phyloP scores from a whole-genome alignment of 2,888 invertebrate species.

The Oscheius sp. region DNA sequence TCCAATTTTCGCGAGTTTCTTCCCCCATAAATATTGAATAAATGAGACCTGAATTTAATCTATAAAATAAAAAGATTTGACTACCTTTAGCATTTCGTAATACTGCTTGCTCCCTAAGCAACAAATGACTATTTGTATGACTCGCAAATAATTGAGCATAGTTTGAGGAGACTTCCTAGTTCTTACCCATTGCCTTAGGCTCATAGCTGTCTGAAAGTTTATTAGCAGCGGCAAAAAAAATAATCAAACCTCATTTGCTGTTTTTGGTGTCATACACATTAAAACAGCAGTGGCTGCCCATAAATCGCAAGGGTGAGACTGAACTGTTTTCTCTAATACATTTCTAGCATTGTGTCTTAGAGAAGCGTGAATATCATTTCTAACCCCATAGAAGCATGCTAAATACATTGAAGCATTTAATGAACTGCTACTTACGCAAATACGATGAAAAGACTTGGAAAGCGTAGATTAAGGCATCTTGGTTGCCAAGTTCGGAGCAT shows the following conservation, averaged over 20 bases:
- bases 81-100: not conserved
- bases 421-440: slow-evolving; percentile 39
- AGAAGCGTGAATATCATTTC: not conserved
- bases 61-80: not conserved
- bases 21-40: slow-evolving; percentile 23
- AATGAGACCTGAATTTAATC: not conserved
- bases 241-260: slow-evolving; percentile 2
- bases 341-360: not conserved
- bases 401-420: not conserved
- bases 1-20: slow-evolving; percentile 30
- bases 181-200: slow-evolving; percentile 1
- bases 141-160: slow-evolving; percentile 37
- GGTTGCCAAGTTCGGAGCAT: slow-evolving; percentile 20
- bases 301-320: slow-evolving; percentile 32
- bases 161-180: slow-evolving; percentile 28
- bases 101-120: not conserved
- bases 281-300: slow-evolving; percentile 14
- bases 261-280: not conserved
- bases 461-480: slow-evolving; percentile 47
- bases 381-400: slow-evolving; percentile 5
- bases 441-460: slow-evolving; percentile 49
- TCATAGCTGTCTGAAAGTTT: not conserved
- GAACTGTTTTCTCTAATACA: slow-evolving; percentile 22
- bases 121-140: slow-evolving; percentile 33
- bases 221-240: not conserved